Evolutionary conservation across 2,888 invertebrate species (phyloP), one percentile per base, ranked within the genome.

Genomic region (Polyommatus iphigenia): DNA sequence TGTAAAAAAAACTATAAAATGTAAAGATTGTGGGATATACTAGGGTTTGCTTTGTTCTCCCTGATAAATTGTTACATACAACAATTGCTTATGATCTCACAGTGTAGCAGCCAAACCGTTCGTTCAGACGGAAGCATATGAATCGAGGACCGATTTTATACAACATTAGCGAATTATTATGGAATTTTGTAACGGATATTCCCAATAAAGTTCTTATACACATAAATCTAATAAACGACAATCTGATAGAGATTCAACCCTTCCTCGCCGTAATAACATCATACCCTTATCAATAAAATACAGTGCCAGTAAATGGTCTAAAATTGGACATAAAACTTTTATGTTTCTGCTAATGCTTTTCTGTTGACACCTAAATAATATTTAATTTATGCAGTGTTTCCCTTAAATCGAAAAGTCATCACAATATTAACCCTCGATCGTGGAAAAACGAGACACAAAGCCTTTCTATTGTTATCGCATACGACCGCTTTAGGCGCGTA

Each of bases 251-350:
- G 29, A 67, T 32, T 29, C 29, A 67, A 67, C 67, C 67, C 67
- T 67, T 67, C 67, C 15, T 67, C 29, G 29, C 29, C 15, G 15
- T 67, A 67, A 67, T 67, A 67, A 67, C 67, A 67, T 67, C 67
- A 67, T 67, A 67, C 67, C 67, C 67, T 67, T 67, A 67, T 67
- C 67, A 67, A 67, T 67, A 67, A 67, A 67, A 67, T 67, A 67
- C 67, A 67, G 67, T 29, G 29, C 15, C 13, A 29, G 67, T 67
- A 67, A 67, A 32, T 6, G 67, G 67, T 67, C 29, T 67, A 29
- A 67, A 67, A 67, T 67, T 67, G 67, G 67, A 67, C 29, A 67
- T 67, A 29, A 67, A 13, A 32, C 18, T 67, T 67, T 62, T 67
- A 15, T 67, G 6, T 67, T 67, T 18, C 67, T 67, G 5, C 29